Percentiles rank a stretch among this genome's conserved stretches.
phyloP scores from a whole-genome alignment of 37 sponge, comb jelly and placozoan species.

The Ephydatia muelleri region DNA sequence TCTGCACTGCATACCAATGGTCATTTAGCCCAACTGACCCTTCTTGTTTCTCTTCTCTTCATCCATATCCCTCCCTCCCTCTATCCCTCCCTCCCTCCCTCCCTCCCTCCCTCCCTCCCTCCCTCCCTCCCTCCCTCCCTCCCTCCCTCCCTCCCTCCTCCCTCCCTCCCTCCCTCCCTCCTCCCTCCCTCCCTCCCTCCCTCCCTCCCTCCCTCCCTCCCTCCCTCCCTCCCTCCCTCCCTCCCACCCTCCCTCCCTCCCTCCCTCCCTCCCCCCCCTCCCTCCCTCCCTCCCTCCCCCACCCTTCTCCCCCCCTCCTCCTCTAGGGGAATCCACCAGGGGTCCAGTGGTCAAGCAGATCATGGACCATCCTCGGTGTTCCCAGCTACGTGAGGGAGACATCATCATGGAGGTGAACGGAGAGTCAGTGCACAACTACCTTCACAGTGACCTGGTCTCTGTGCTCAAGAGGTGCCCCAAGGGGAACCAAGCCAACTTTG shows the following conservation, averaged over 20 bases:
- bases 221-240: too few relatives aligned
- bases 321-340: slow-evolving; percentile 43
- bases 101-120: background rate
- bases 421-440: slow-evolving; percentile 59
- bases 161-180: background rate
- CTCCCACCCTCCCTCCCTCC: too few relatives aligned
- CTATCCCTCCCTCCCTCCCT: too few relatives aligned
- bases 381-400: slow-evolving; percentile 83
- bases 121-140: background rate
- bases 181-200: background rate
- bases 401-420: slow-evolving; percentile 87
- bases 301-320: too few relatives aligned
- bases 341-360: slow-evolving; percentile 85
- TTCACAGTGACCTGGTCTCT: slow-evolving; percentile 86
- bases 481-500: slow-evolving; percentile 75
- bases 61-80: too few relatives aligned
- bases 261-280: too few relatives aligned
- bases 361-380: slow-evolving; percentile 90
- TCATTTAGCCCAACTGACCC: background rate
- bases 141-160: background rate
- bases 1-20: background rate
- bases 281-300: too few relatives aligned
- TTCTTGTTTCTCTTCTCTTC: too few relatives aligned
- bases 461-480: slow-evolving; percentile 87
- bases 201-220: too few relatives aligned